phyloP scores from a whole-genome alignment of 2,113 vertebrate species.

The Pipra filicauda region DNA sequence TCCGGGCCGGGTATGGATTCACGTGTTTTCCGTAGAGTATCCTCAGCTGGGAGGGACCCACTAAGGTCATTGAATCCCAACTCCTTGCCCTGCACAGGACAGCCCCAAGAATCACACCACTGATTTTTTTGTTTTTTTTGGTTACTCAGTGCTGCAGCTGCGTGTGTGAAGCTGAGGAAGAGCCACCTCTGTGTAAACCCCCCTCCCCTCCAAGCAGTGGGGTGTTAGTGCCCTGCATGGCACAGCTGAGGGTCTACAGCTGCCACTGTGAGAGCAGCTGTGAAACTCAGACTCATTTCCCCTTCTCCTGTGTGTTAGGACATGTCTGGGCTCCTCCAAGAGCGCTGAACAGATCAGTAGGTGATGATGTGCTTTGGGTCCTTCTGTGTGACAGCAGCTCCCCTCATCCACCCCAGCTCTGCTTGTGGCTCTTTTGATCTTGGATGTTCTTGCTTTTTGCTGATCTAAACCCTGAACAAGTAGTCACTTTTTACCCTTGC shows the following conservation, averaged over 20 bases:
- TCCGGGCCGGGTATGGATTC: slow-evolving; percentile 85
- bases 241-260: not conserved
- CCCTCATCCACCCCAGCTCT: not conserved
- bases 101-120: not conserved
- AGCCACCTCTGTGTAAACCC: not conserved
- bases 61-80: not conserved
- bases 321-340: not conserved
- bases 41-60: accelerated
- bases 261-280: not conserved
- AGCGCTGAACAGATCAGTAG: not conserved
- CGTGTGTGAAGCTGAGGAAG: not conserved
- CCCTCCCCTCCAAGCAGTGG: not conserved
- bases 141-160: not conserved
- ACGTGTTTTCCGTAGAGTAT: accelerated
- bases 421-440: slow-evolving; percentile 49
- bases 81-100: not conserved
- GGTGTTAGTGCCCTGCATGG: not conserved
- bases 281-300: not conserved
- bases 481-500: not conserved
- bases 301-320: not conserved
- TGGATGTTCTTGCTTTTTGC: not conserved
- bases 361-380: not conserved
- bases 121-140: not conserved
- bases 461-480: not conserved
- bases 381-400: not conserved